phyloP scores from a whole-genome alignment of 1,140 invertebrate species.

The Heliothis virescens region DNA sequence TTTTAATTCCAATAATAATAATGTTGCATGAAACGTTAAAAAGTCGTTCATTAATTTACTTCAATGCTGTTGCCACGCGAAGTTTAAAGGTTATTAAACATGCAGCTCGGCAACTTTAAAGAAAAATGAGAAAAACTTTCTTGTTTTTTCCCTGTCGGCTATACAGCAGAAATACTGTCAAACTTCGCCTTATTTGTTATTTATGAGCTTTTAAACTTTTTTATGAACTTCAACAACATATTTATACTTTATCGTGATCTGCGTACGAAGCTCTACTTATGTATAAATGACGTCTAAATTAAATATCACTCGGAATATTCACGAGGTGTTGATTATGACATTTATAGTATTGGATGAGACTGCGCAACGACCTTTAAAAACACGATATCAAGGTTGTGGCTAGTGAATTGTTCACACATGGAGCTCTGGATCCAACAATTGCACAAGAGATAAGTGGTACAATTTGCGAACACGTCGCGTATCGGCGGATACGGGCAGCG shows the following conservation, averaged over 20 bases:
- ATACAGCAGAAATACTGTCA: neutral
- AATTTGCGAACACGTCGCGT: constrained; percentile 44
- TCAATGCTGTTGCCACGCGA: neutral
- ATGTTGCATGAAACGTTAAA: constrained; percentile 11
- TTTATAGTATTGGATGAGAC: neutral
- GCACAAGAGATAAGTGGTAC: constrained; percentile 51
- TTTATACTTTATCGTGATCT: neutral
- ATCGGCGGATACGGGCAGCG: constrained; percentile 52
- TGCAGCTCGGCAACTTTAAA: neutral
- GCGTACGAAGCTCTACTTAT: too few relatives aligned
- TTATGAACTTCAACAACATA: neutral
- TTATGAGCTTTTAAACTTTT: neutral
- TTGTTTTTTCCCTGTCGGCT: neutral
- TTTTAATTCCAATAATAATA: constrained; percentile 4
- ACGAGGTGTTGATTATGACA: too few relatives aligned
- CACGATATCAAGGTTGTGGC: constrained; percentile 49
- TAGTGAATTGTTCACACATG: constrained; percentile 36
- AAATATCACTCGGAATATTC: too few relatives aligned
- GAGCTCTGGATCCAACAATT: constrained; percentile 39
- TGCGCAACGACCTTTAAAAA: constrained; percentile 32
- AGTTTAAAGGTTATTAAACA: constrained; percentile 5
- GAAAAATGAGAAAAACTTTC: constrained; percentile 6
- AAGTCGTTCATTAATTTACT: constrained; percentile 1
- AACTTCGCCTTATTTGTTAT: neutral
- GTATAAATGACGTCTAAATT: too few relatives aligned